These are phyloP conservation scores for Colistium nudipinnis DNA, from an alignment of 2,113 vertebrate genomes.

Conservation along the genomic window DNA sequence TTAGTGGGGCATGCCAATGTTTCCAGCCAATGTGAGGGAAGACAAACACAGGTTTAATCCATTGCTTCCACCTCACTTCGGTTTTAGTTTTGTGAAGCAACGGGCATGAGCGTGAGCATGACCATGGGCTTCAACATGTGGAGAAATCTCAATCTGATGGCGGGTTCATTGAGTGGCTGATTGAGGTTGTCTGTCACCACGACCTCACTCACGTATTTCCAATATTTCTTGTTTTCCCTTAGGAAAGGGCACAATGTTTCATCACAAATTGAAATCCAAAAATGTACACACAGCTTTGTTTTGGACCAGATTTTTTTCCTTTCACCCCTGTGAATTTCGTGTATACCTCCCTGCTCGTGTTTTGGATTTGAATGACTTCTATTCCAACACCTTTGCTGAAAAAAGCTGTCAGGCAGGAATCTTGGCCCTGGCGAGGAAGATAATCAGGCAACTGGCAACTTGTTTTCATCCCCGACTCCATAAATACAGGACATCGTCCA, in stretches of 20 bases:
- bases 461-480: slow-evolving; percentile 55
- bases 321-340: slow-evolving; percentile 5
- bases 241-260: neutral
- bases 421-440: slow-evolving; percentile 54
- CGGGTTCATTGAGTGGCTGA: neutral
- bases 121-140: too few species aligned
- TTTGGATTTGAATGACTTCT: slow-evolving; percentile 29
- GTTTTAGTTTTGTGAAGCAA: neutral
- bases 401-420: slow-evolving; percentile 42
- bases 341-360: slow-evolving; percentile 10
- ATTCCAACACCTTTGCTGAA: slow-evolving; percentile 52
- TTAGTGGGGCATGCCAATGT: neutral
- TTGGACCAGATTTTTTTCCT: neutral
- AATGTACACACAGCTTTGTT: neutral
- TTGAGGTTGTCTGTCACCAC: neutral
- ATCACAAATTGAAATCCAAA: neutral
- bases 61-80: neutral
- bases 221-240: neutral
- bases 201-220: neutral
- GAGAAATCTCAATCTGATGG: neutral
- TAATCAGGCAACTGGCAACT: slow-evolving; percentile 52
- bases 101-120: too few species aligned
- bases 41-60: neutral
- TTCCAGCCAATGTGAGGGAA: neutral
- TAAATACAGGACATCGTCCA: slow-evolving; percentile 30